Evolutionary conservation across 2,888 invertebrate species (phyloP), one percentile per base, ranked within the genome.

Genomic region (Drosophila borborema): DNA sequence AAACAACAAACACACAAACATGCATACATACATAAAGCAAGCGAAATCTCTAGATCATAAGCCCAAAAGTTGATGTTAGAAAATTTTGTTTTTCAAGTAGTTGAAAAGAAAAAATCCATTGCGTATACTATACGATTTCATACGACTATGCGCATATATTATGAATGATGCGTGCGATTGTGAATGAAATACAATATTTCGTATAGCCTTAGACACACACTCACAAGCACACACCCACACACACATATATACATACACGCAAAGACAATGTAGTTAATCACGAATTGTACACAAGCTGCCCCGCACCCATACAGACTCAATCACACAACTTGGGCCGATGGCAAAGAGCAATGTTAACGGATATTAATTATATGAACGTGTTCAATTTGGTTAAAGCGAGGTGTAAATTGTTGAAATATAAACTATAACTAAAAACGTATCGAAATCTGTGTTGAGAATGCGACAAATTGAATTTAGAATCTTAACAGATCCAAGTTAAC

Each of bases 361-460:
- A 84, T 84, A 84, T 90, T 84, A 89, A 84, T 87, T 89, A 90
- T 67, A 65, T 58, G 62, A 89, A 79, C 69, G 86, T 87, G 84
- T 84, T 84, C 88, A 87, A 69, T 76, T 81, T 63, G 73, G 76
- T 81, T 79, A 79, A 79, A 85, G 65, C 76, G 72, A 76, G 68
- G 73, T 85, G 84, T 88, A 88, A 88, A 86, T 85, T 85, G 90
- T 88, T 85, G 74, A 89, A 89, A 86, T 78, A 86, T 73, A 82
- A 74, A 76, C 51, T 49, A 64, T 49, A 64, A 46, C 58, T 51
- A 75, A 48, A 63, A 60, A 78, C 38, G 18, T 67, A 60, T 5
- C 5, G 40, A n/a, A 45, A 20, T 14, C 2, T 46, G 34, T 45
- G 36, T 38, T 20, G 6, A 53, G 38, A 38, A 38, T 38, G 14